Base-by-base conservation (phyloP, 2,113 vertebrate genomes). In the Thalassoma bifasciatum region DNA sequence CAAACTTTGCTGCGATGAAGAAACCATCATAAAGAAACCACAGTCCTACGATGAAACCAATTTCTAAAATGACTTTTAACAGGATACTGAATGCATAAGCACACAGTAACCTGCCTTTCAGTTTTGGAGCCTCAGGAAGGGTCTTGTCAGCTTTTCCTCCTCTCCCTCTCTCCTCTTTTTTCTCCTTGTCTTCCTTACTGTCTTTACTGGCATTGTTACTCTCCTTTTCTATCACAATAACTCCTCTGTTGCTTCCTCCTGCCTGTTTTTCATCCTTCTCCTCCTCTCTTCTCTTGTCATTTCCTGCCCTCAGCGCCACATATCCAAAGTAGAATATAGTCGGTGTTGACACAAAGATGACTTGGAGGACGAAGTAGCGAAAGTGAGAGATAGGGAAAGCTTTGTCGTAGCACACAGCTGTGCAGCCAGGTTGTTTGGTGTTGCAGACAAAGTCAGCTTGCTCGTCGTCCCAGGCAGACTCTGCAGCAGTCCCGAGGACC, bases 301-400 rank as follows among this genome's bases (percentile, higher is more conserved):
- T 79, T 22, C 91, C 84, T 0, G 93, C 88, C 40, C 92, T 91
- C 59, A 97, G 89, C 30, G 97, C 93, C 77, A 99, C 96, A 0
- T 97, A 97, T 73, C 95, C 96, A n/a, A 98, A 94, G 84, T 96
- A 99, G 82, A 99, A 87, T 59, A 99, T 92, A 49, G 95, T 98
- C 0, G 97, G 98, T 0, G 98, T 97, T 81, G 97, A 98, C 89
- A 98, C 97, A 0, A 99, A 97, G 84, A 99, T 95, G 84, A 99
- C 94, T 77, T 99, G 98, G n/a, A 99, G 94, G 77, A 99, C 95
- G 89, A 98, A 99, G 93, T 96, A 98, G 62, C 97, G 97, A 81
- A 98, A 95, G 88, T 99, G 98, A 62, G 98, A 99, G 87, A 99
- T 96, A 76, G 98, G 98, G 89, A 99, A 99, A 58, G 97, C 96